Evolutionary conservation across 1,140 invertebrate species (phyloP).

Genomic region (Drosophila auraria): DNA sequence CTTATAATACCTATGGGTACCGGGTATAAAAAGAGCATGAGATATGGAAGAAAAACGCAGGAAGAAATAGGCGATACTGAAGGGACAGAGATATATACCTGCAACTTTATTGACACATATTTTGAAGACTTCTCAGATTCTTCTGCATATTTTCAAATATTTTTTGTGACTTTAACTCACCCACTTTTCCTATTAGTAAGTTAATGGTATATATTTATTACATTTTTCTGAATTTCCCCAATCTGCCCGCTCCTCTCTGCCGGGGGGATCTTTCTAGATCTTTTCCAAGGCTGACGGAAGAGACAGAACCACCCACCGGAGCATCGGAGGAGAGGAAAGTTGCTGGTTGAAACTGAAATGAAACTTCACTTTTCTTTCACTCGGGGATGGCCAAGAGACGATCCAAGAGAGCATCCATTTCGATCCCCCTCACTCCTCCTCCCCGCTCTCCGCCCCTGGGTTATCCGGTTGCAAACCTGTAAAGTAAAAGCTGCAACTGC

Average conservation of each 20-base stretch:
- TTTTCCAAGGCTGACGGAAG: constrained; percentile 27
- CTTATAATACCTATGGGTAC: too few species aligned
- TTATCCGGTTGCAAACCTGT: constrained; percentile 59
- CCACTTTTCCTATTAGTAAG: neutral
- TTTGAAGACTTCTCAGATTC: too few species aligned
- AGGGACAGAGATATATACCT: too few species aligned
- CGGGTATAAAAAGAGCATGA: neutral
- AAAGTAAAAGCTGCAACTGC: constrained; percentile 65
- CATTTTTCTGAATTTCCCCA: neutral
- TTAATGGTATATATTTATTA: neutral
- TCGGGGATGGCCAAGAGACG: constrained; percentile 29
- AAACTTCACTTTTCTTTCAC: constrained; percentile 77
- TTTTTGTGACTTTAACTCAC: too few species aligned
- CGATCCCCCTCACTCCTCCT: constrained; percentile 10
- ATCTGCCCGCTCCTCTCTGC: neutral
- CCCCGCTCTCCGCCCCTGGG: constrained; percentile 14
- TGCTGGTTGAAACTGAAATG: constrained; percentile 58
- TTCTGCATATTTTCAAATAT: too few species aligned
- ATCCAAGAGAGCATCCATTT: constrained; percentile 8
- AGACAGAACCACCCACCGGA: constrained; percentile 25
- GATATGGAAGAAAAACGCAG: too few species aligned
- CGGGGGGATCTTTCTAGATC: neutral
- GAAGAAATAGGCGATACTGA: too few species aligned
- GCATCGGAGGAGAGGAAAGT: constrained; percentile 49
- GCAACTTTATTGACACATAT: too few species aligned